A percentile compares a stretch with the other conserved stretches of the same genome.
Evolutionary conservation across 2,888 invertebrate species (phyloP).

Genomic region (Pogonocherus hispidulus): DNA sequence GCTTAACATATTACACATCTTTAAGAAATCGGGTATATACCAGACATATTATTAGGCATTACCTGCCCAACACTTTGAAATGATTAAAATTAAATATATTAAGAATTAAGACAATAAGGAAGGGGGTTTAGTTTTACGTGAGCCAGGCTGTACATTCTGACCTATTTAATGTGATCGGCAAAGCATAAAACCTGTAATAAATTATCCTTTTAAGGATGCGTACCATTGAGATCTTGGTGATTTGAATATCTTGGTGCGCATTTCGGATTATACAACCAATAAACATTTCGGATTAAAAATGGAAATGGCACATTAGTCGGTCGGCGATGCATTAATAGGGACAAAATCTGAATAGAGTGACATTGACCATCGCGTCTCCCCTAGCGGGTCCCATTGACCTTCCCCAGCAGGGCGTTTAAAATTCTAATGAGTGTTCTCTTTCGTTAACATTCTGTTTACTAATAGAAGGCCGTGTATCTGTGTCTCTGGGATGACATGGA

Average conservation of each 20-base stretch:
- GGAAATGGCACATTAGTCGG: constrained; percentile 22
- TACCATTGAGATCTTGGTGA: neutral
- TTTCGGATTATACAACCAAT: constrained; percentile 1
- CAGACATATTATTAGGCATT: too few species aligned
- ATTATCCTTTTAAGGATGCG: neutral
- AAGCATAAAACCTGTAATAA: neutral
- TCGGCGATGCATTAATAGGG: constrained; percentile 19
- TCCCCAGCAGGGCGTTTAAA: constrained; percentile 9
- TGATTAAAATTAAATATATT: too few species aligned
- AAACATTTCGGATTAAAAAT: constrained; percentile 28
- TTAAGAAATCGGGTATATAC: too few species aligned
- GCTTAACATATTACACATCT: too few species aligned
- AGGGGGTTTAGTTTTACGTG: too few species aligned
- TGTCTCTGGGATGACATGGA: too few species aligned
- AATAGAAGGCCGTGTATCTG: too few species aligned
- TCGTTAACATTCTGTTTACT: too few species aligned
- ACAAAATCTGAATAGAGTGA: constrained; percentile 30
- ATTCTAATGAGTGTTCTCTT: too few species aligned
- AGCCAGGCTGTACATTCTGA: too few species aligned
- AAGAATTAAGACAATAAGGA: too few species aligned
- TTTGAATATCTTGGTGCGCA: constrained; percentile 22
- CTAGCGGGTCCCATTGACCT: constrained; percentile 27
- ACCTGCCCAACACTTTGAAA: too few species aligned
- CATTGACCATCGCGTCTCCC: constrained; percentile 29
- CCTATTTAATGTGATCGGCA: neutral